Conservation (phyloP, 53 echinoderm and acorn worm genomes). For the Holothuria scabra region DNA sequence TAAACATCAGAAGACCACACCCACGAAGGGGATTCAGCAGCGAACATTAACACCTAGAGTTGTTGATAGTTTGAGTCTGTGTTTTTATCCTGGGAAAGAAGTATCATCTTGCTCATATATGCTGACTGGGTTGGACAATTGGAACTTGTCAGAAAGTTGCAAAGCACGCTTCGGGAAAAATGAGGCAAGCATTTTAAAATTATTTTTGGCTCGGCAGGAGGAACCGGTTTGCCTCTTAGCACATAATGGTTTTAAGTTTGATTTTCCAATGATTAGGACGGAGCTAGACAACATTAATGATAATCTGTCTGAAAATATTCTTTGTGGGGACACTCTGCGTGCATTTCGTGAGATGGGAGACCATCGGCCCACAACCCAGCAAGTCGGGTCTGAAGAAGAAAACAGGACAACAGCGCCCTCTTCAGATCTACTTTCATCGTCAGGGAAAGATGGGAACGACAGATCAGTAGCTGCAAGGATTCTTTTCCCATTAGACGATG, state of each 20-base stretch:
- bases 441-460: no score
- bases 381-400: no score
- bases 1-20: background rate
- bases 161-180: constrained; percentile 60
- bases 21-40: background rate
- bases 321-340: constrained; percentile 11
- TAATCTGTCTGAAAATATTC: background rate
- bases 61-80: constrained; percentile 74
- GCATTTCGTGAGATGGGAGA: background rate
- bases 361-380: no score
- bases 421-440: no score
- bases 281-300: constrained; percentile 40
- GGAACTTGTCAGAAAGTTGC: constrained; percentile 55
- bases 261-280: constrained; percentile 63
- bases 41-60: constrained; percentile 59
- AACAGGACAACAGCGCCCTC: no score
- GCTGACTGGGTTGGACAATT: constrained; percentile 69
- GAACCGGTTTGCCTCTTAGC: constrained; percentile 75
- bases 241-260: constrained; percentile 70
- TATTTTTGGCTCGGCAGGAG: constrained; percentile 66
- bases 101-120: constrained; percentile 51
- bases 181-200: constrained; percentile 57
- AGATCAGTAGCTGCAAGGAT: no score
- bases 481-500: no score
- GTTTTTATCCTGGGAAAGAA: constrained; percentile 73